Base-by-base conservation (phyloP, 2,797 vertebrate genomes). In the Manis javanica region DNA sequence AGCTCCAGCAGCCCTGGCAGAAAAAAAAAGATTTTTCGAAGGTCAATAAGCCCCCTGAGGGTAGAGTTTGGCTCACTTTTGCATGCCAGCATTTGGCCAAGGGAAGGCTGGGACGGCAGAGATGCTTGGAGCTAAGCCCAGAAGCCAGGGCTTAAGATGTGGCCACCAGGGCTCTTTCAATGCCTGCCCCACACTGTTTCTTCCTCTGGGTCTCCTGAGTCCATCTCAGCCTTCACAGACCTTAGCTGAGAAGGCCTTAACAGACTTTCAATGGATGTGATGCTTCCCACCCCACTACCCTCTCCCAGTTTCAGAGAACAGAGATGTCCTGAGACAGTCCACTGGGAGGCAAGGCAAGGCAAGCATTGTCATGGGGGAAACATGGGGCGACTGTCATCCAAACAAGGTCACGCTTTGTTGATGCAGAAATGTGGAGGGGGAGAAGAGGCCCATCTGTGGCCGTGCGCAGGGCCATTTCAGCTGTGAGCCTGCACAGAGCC, bases 401-500 rank as follows among this genome's bases (percentile, higher is more conserved):
- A 98, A 99, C 98, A 99, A 99, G 98, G 98, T 98, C 98, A 98
- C 0, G 71, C 98, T 99, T 98, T 99, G 98, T 98, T 98, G 96
- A 96, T 95, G 97, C 7, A 98, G 97, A 97, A 98, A 97, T 96
- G 96, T 98, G 97, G 98, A 98, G 98, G 98, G 98, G 97, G 98
- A 96, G 98, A 98, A 97, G 98, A 98, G 98, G 98, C 98, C 98
- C 98, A 98, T 99, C 98, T 99, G 98, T 98, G 96, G 97, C 93
- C 2, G 61, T 29, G 71, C 96, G 61, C 98, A 94, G 98, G 91
- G 98, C 97, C 98, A 96, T 97, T 96, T 98, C 98, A 99, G 98
- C 98, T 99, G 98, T 84, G 91, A 96, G 94, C 53, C 92, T 29
- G 88, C 96, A 98, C 98, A 99, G 98, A 99, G 98, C 98, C 96